phyloP scores from a whole-genome alignment of 2,888 invertebrate genomes.

The Tenthredo notha region DNA sequence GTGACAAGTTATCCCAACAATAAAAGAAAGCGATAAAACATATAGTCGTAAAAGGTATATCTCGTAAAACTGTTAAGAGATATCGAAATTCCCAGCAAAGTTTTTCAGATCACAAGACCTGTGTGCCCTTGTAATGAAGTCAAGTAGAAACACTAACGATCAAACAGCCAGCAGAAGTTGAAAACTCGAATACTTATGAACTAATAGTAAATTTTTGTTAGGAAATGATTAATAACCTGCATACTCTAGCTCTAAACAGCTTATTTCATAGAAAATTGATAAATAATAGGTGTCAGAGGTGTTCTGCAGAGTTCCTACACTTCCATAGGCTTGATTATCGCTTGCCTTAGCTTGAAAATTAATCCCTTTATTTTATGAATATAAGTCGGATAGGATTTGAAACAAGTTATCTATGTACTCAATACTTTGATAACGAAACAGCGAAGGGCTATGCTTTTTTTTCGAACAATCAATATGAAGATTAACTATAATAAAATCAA shows the following conservation, averaged over 20 bases:
- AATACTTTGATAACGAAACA: neutral
- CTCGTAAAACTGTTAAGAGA: neutral
- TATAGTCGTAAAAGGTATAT: neutral
- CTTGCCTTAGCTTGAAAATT: neutral
- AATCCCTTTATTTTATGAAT: constrained; percentile 1
- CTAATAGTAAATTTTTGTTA: neutral
- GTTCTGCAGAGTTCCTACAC: neutral
- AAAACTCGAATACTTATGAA: neutral
- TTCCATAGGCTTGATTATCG: neutral
- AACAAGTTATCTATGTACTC: neutral
- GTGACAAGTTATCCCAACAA: constrained; percentile 1
- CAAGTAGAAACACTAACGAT: neutral
- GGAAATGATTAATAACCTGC: neutral
- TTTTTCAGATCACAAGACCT: neutral
- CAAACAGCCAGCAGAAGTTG: neutral
- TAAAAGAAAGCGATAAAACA: neutral
- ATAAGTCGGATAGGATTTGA: neutral
- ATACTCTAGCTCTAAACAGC: neutral
- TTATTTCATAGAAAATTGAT: neutral
- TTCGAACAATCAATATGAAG: neutral
- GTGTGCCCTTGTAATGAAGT: neutral
- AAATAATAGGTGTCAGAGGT: neutral
- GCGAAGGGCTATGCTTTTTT: neutral
- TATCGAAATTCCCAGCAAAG: neutral
- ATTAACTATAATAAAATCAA: neutral